Base-by-base conservation (phyloP, 1,140 invertebrate genomes). In the Ceratoteleas bidentatus region DNA sequence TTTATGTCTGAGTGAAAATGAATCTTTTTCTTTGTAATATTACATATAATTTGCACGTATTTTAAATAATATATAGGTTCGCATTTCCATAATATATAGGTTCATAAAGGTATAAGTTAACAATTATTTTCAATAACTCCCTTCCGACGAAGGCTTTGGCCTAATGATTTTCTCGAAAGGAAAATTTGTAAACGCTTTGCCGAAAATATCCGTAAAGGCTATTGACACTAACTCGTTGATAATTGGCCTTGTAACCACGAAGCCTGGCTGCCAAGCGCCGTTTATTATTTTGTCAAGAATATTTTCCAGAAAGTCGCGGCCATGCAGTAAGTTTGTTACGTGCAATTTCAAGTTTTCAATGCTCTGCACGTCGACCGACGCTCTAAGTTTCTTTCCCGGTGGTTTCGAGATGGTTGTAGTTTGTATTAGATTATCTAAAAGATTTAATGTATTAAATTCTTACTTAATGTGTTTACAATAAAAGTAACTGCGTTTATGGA, bases 191-290 rank as follows among this genome's bases (percentile, higher is more conserved):
- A 97, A 97, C 38, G 94, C 93, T 62, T 93, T 93, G 60, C 94
- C 95, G 87, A 96, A 96, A 69, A 96, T 96, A 60, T 96, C 94
- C 0, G 95, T 96, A 85, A 96, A 96, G 3, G 94, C 96, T 0
- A 93, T 94, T 80, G 94, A 95, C 33, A 97, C 96, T 33, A 97
- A 90, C 83, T 97, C 96, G 87, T 96, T 96, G 81, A 97, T 95
- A 13, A 96, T 86, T 6, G 95, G 94, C 66, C 93, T 91, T 2
- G 96, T 92, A 5, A 96, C 88, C 0, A 94, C 92, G 78, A 96
- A 95, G 8, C 95, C 95, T 0, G 95, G 93, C 80, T 95, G 94
- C 96, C 96, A 97, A 34, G 94, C 93, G 0, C 92, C 93, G 83
- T 97, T 97, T 70, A 95, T 95, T 40, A 96, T 90, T 38, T 92